Percentiles rank a stretch among this genome's conserved stretches.
Evolutionary conservation across 1,140 invertebrate species (phyloP).

Genomic region (Cherax destructor): DNA sequence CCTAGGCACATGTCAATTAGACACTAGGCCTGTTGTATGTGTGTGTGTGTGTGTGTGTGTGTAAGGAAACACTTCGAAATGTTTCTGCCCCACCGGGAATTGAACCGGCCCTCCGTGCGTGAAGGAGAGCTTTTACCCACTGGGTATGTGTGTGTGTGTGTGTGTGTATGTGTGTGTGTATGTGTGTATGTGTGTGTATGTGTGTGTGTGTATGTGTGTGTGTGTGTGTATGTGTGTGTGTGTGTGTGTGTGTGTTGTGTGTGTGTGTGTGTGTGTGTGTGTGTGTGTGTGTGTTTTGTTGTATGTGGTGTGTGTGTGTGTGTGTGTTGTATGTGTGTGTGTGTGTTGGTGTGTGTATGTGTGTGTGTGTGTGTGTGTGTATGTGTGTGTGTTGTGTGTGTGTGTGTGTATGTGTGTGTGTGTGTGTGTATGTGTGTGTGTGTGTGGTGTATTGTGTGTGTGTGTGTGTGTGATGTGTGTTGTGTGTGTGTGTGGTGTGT

Average conservation of each 20-base stretch:
- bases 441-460: background rate
- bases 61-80: too few species aligned
- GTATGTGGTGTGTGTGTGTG: slow-evolving; percentile 33
- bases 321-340: too few species aligned
- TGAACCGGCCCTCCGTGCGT: too few species aligned
- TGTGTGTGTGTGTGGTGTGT: slow-evolving; percentile 14
- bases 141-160: background rate
- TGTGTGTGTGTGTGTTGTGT: slow-evolving; percentile 4
- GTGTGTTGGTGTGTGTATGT: too few species aligned
- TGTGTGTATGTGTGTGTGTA: slow-evolving; percentile 7
- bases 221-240: background rate
- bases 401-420: slow-evolving; percentile 31
- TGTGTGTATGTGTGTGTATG: slow-evolving; percentile 1
- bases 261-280: slow-evolving; percentile 17
- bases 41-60: too few species aligned
- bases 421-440: slow-evolving; percentile 16
- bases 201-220: background rate
- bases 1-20: too few species aligned
- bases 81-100: too few species aligned
- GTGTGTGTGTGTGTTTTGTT: slow-evolving; percentile 20
- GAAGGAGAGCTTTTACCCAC: too few species aligned
- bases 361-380: background rate
- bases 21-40: too few species aligned
- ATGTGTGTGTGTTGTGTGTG: slow-evolving; percentile 10
- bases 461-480: slow-evolving; percentile 27